Evolutionary conservation across 2,888 invertebrate species (phyloP), one percentile per base, ranked within the genome.

Genomic region (Clusia tigrina): DNA sequence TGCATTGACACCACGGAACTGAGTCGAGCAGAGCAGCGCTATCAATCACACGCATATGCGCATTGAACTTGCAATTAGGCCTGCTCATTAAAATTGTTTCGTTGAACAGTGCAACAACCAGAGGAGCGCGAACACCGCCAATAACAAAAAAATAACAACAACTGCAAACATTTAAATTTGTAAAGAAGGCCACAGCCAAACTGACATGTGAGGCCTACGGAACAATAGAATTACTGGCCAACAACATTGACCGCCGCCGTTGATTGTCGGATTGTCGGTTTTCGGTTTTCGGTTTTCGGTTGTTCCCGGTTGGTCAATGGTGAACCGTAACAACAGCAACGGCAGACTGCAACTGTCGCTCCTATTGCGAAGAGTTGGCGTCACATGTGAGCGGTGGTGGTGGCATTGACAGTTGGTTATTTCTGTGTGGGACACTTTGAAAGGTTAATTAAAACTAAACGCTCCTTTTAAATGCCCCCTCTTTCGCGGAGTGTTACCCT

Each of bases 301-400:
- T 75, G 73, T 69, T 73, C n/a, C n/a, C n/a, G n/a, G 74, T 74
- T 75, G 76, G 76, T 75, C 76, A n/a, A 74, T 74, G 74, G 76
- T 75, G 76, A 74, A 74, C 75, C 75, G 76, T 75, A 74, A 74
- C 74, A 74, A 74, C 74, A 72, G 74, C 75, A 74, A 74, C 74
- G n/a, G n/a, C n/a, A n/a, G n/a, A 74, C 73, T 71, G 74, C 75
- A 75, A 75, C 74, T 74, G 74, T 71, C 74, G 48, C n/a, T 42
- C n/a, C 42, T 3, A 17, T 10, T n/a, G 6, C 42, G n/a, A 15
- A 42, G 10, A n/a, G n/a, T 18, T 22, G 20, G 20, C 15, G 20
- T 48, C 5, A 32, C 32, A 32, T 32, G 32, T 32, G 48, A 20
- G 48, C 48, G 42, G 10, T 6, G 10, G 42, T 15, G 10, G 42